Base-by-base conservation (phyloP, 2,888 invertebrate species). In the Ectobius pallidus region DNA sequence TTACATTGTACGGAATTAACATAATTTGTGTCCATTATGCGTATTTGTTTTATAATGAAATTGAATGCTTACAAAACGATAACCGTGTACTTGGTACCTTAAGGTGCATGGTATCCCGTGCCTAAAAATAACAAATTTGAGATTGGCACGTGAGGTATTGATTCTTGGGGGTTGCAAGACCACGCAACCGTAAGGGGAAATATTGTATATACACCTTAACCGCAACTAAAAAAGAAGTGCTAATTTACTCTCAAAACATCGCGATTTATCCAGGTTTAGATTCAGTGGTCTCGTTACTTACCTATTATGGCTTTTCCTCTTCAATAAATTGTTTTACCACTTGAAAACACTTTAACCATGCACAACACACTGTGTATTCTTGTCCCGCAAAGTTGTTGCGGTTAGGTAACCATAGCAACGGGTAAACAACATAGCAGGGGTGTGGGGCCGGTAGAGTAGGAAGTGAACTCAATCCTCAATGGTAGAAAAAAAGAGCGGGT, bases 341-440 rank as follows among this genome's bases (percentile, higher is more conserved):
- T 34, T 34, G 6, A 34, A 34, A 34, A 7, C 11, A 34, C 11
- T 34, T 34, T 34, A 34, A 7, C 34, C 52, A 22, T 52, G 20
- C 20, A 20, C 52, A 1, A 18, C 11, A 3, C 11, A 52, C 4
- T 20, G 25, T 52, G 25, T 52, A 25, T 6, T 25, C 34, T 52
- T 52, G 16, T 18, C 9, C 25, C 52, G 25, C 52, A 52, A 52
- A 14, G 52, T 25, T 22, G 25, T 25, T 52, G 52, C 52, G 25
- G 52, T 20, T 34, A 18, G 20, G 63, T 63, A 16, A 20, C 63
- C 63, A 63, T 63, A 25, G 25, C 25, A 63, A 63, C 63, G 22
- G 42, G 25, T 42, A 63, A 63, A 63, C 42, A 63, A 63, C 52
- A 52, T 52, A 14, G 27, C 9, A n/a, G 27, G 25, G 25, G 25